Evolutionary conservation across 2,113 vertebrate genomes (phyloP), one percentile per base, ranked within the genome.

Genomic region (Recurvirostra avosetta): DNA sequence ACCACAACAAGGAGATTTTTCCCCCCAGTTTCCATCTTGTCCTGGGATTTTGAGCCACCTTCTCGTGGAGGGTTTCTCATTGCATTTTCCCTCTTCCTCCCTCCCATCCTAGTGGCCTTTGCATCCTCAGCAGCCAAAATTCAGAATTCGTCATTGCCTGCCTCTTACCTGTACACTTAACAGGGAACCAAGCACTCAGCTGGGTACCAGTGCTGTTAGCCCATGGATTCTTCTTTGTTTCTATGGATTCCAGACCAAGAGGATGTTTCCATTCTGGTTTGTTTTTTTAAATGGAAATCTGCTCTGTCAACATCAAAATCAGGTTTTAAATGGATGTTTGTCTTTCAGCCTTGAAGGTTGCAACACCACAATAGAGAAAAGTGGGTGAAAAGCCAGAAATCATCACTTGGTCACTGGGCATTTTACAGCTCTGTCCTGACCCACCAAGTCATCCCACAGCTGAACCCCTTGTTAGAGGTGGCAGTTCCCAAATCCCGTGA

Each of bases 221-320:
- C n/a, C n/a, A 5, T 26, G n/a, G 83, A 15, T 82, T 49, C 79
- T 50, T 36, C 15, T 55, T 86, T 79, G 26, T 43, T 87, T 50
- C 77, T 84, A 12, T 5, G 29, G 30, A 45, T 68, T 84, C 61
- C n/a, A 56, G 52, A 86, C 81, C 49, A 72, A 81, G 66, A 84
- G 19, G 45, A 78, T 58, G 23, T 12, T 94, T 88, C 47, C 30
- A 49, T 81, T 86, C 72, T 56, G 13, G n/a, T 74, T 88, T 41
- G 30, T 55, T 95, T 55, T 95, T 68, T 94, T 61, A 81, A 94
- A 81, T 45, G 61, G 52, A 88, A 72, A 86, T 72, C 47, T 90
- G 7, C 23, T 86, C 68, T 41, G 49, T 65, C 56, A 59, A 52
- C 36, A 71, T 22, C 34, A 91, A 87, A 94, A 91, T 32, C 16